Evolutionary conservation across 2,113 vertebrate species (phyloP).

Genomic region (Ptyas mucosa): DNA sequence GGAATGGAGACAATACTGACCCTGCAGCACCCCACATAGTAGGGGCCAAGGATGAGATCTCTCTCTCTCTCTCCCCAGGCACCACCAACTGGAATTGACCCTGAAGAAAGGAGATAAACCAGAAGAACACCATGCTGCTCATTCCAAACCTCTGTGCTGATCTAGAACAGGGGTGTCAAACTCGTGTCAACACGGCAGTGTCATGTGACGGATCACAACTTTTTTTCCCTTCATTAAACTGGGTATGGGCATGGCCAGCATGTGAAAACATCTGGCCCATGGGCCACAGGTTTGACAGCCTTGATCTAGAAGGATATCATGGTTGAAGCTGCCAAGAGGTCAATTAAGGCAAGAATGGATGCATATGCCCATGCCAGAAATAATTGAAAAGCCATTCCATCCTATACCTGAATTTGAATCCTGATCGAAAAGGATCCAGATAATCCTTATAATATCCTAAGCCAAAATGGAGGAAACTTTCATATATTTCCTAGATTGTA

Average conservation of each 20-base stretch:
- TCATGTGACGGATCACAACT: no score
- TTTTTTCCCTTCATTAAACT: no score
- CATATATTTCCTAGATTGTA: neutral
- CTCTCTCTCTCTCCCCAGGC: neutral
- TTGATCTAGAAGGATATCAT: neutral
- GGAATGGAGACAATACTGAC: neutral
- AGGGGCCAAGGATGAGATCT: neutral
- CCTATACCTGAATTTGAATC: neutral
- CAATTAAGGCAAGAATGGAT: neutral
- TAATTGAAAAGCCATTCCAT: neutral
- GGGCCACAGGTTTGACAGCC: no score
- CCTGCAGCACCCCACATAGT: neutral
- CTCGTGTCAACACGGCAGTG: no score
- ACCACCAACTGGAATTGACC: no score
- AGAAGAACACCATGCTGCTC: no score
- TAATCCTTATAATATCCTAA: neutral
- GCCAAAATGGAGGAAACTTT: neutral
- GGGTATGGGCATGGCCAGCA: no score
- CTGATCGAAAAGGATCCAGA: neutral
- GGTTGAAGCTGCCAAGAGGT: neutral
- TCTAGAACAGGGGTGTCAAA: no score
- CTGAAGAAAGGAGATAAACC: no score
- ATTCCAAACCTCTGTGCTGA: neutral
- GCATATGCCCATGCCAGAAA: neutral
- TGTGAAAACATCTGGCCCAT: no score